Conservation (phyloP, 2,888 invertebrate genomes). For the Apotomis betuletana region DNA sequence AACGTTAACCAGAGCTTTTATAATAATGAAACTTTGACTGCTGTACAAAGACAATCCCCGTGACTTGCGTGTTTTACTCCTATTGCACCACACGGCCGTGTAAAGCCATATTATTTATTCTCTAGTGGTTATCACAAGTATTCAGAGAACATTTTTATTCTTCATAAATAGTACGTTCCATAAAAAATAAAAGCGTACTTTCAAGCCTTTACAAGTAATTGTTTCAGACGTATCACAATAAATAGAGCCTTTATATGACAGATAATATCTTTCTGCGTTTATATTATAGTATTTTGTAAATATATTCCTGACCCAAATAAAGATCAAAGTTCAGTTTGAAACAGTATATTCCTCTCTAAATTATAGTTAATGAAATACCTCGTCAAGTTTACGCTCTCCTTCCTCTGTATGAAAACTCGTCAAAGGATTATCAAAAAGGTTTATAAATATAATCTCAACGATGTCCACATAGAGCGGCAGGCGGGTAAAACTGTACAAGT, state of each 20-base stretch:
- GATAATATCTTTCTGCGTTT: not conserved
- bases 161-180: no score
- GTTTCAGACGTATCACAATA: not conserved
- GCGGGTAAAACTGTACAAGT: not conserved
- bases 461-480: not conserved
- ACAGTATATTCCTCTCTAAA: slow-evolving; percentile 23
- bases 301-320: slow-evolving; percentile 20
- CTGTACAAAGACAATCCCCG: not conserved
- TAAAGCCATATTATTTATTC: slow-evolving; percentile 5
- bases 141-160: no score
- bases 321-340: slow-evolving; percentile 20
- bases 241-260: not conserved
- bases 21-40: slow-evolving; percentile 35
- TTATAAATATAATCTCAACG: slow-evolving; percentile 14
- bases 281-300: not conserved
- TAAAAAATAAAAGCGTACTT: no score
- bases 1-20: slow-evolving; percentile 26
- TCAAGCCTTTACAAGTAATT: no score
- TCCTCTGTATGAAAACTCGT: slow-evolving; percentile 21
- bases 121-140: not conserved
- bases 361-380: slow-evolving; percentile 33
- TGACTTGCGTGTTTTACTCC: slow-evolving; percentile 10
- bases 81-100: not conserved
- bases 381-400: slow-evolving; percentile 19
- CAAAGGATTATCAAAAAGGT: slow-evolving; percentile 15